Conservation (phyloP, 2,113 vertebrate genomes). For the Elachura formosa region DNA sequence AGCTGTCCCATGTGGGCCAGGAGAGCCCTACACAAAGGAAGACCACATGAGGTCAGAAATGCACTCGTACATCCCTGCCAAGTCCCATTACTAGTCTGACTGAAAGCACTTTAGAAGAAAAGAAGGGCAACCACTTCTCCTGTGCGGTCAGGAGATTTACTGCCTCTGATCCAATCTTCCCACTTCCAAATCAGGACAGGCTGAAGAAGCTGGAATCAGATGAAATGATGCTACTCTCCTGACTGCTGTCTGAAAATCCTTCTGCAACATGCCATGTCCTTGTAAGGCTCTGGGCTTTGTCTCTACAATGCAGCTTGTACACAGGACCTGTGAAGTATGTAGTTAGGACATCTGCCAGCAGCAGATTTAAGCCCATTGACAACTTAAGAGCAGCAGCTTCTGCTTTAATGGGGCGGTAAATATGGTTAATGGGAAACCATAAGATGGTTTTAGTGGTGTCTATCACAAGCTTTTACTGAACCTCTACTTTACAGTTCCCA, state of each 20-base stretch:
- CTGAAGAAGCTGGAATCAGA: constrained; percentile 37
- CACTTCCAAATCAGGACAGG: constrained; percentile 40
- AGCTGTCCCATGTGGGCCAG: rapidly evolving
- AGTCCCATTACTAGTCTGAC: background rate
- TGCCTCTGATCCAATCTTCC: constrained; percentile 12
- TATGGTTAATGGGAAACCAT: background rate
- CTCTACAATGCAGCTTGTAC: background rate
- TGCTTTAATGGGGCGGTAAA: constrained; percentile 22
- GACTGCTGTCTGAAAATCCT: background rate
- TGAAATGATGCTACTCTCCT: background rate
- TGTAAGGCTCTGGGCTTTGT: constrained; percentile 53
- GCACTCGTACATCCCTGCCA: background rate
- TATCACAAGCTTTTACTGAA: background rate
- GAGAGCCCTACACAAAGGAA: background rate
- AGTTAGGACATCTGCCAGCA: constrained; percentile 38
- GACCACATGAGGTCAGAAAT: background rate
- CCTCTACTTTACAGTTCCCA: background rate
- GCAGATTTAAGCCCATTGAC: constrained; percentile 23
- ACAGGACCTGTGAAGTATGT: background rate
- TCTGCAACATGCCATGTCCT: constrained; percentile 43
- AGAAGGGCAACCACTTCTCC: background rate
- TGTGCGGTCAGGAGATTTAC: background rate
- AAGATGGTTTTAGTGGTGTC: background rate
- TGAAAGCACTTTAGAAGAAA: constrained; percentile 15
- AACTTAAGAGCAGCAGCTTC: background rate